phyloP scores from a whole-genome alignment of 1,140 invertebrate species.

The Rhyzopertha dominica region DNA sequence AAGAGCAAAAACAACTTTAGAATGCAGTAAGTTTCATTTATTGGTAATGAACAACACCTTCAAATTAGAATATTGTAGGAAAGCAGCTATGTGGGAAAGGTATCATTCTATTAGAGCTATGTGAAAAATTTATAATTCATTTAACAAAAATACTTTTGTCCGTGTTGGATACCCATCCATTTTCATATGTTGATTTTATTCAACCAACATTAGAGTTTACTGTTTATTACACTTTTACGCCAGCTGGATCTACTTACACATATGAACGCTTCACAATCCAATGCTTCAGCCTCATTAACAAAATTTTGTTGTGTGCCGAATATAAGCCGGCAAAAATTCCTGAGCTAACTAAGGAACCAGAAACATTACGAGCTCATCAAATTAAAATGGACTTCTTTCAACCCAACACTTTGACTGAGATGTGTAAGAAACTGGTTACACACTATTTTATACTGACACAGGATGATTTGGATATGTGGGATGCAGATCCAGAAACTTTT shows the following conservation, averaged over 20 bases:
- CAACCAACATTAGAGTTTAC: conserved; percentile 74
- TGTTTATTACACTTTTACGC: conserved; percentile 81
- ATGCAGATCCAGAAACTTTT: conserved; percentile 84
- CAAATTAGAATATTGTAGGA: conserved; percentile 49
- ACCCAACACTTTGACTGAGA: conserved; percentile 62
- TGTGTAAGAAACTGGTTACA: conserved; percentile 77
- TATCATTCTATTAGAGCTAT: conserved; percentile 56
- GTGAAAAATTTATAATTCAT: conserved; percentile 77
- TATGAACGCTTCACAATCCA: conserved; percentile 86
- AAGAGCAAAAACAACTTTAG: conserved; percentile 66
- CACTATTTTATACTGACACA: conserved; percentile 83
- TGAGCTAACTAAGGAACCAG: conserved; percentile 50
- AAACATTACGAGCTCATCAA: conserved; percentile 56
- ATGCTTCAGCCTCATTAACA: conserved; percentile 83
- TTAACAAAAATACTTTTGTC: conserved; percentile 73
- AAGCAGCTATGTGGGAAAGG: conserved; percentile 57
- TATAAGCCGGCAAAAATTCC: conserved; percentile 62
- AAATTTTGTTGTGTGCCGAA: conserved; percentile 69
- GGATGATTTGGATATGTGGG: conserved; percentile 84
- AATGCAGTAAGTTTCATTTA: conserved; percentile 65
- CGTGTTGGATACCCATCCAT: conserved; percentile 69
- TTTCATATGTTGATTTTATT: conserved; percentile 75
- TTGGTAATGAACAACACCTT: neutral
- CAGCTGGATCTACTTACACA: conserved; percentile 62
- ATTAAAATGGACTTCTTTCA: conserved; percentile 71